Evolutionary conservation across 2,888 invertebrate species (phyloP).

Genomic region (Ophion slaviceki): DNA sequence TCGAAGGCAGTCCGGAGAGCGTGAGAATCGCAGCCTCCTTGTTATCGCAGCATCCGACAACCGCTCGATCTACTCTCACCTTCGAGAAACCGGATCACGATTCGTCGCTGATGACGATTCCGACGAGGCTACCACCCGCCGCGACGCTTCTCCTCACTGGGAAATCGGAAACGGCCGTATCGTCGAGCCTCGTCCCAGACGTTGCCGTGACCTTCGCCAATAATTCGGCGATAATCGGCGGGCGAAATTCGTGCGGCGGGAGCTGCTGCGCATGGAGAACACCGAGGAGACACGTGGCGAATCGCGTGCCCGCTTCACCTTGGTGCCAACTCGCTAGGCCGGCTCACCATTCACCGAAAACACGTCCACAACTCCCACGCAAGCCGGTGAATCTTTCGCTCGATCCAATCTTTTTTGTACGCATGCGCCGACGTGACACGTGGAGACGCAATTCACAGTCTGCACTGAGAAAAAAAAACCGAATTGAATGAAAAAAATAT

Average conservation of each 20-base stretch:
- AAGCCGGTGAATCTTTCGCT: constrained; percentile 50
- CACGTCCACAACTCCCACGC: constrained; percentile 68
- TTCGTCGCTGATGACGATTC: not conserved
- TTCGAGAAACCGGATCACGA: constrained; percentile 57
- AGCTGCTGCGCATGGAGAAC: constrained; percentile 73
- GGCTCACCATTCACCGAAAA: constrained; percentile 79
- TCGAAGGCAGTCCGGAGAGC: constrained; percentile 43
- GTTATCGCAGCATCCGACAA: constrained; percentile 34
- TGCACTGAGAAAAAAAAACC: no score
- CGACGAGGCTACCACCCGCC: not conserved
- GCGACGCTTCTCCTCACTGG: constrained; percentile 1
- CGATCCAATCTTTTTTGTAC: not conserved
- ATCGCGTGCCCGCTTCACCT: constrained; percentile 80
- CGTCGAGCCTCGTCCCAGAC: constrained; percentile 47
- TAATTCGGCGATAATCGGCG: not conserved
- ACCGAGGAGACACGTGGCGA: constrained; percentile 77
- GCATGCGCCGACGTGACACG: not conserved
- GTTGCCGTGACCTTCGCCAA: not conserved
- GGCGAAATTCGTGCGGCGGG: constrained; percentile 37
- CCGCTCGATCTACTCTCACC: constrained; percentile 44
- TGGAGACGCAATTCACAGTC: not conserved
- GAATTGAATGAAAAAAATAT: no score
- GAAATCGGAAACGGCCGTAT: constrained; percentile 26
- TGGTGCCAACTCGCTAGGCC: constrained; percentile 79
- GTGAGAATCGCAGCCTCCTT: constrained; percentile 18